Conservation (phyloP, 2,113 vertebrate genomes). For the Butorides virescens region DNA sequence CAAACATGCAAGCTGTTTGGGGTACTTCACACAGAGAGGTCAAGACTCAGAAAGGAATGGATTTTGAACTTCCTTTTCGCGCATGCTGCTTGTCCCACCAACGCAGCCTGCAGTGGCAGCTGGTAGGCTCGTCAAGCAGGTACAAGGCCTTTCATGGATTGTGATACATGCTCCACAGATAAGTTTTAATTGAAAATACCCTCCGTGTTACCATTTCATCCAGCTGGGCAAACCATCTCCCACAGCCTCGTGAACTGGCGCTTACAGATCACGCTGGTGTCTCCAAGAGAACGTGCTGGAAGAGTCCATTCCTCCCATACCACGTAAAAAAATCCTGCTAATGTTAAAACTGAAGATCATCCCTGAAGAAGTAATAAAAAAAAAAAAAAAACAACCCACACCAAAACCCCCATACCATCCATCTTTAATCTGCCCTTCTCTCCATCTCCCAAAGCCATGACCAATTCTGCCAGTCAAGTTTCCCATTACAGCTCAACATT, state of each 20-base stretch:
- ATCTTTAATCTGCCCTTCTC: background rate
- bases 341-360: background rate
- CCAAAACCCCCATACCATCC: background rate
- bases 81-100: background rate
- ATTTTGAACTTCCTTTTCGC: background rate
- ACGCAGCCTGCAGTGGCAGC: background rate
- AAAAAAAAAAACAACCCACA: too few species aligned
- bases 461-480: background rate
- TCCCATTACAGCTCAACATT: background rate
- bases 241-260: accelerated
- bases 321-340: background rate
- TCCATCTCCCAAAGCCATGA: background rate
- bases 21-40: background rate
- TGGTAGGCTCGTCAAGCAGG: background rate
- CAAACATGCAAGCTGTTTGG: accelerated
- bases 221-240: background rate
- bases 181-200: background rate
- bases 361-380: background rate
- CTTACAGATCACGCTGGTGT: background rate
- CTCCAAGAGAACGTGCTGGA: background rate
- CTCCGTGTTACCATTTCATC: background rate
- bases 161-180: background rate
- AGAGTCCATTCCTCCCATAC: background rate
- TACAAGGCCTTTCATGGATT: background rate
- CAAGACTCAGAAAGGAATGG: background rate